Evolutionary conservation across 2,797 vertebrate genomes (phyloP).

Genomic region (Syncerus caffer): DNA sequence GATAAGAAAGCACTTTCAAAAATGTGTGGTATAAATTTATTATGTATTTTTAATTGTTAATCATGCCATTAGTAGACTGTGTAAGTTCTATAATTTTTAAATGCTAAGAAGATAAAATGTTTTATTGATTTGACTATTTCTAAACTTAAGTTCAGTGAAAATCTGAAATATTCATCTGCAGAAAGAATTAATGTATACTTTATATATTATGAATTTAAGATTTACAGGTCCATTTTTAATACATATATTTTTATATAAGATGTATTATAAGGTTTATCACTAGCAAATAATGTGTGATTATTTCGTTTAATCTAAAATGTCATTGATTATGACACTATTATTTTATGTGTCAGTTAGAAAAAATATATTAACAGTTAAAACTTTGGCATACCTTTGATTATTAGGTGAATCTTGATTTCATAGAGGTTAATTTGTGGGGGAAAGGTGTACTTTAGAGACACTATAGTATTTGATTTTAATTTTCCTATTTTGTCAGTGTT

Average conservation of each 20-base stretch:
- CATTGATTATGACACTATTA: neutral
- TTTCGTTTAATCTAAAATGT: slow-evolving; percentile 3
- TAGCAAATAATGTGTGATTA: neutral
- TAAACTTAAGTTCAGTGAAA: slow-evolving; percentile 31
- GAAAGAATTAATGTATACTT: neutral
- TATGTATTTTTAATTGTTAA: neutral
- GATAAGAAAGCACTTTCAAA: neutral
- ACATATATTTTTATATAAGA: neutral
- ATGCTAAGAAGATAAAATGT: neutral
- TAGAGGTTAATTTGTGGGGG: neutral
- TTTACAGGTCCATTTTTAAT: slow-evolving; percentile 13
- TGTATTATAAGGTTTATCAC: neutral
- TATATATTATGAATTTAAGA: slow-evolving; percentile 1
- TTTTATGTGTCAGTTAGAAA: slow-evolving; percentile 27
- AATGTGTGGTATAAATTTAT: neutral
- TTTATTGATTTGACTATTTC: slow-evolving; percentile 15
- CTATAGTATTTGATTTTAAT: neutral
- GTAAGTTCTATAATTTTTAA: slow-evolving; percentile 22
- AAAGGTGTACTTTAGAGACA: neutral
- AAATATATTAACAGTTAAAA: slow-evolving; percentile 19
- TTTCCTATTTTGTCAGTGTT: neutral
- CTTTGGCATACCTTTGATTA: neutral
- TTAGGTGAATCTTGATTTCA: neutral
- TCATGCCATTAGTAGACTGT: neutral
- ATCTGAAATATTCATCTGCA: neutral